These are phyloP conservation scores for Steinernema khuongi DNA, from an alignment of 1,140 invertebrate species.

Conservation along the genomic window DNA sequence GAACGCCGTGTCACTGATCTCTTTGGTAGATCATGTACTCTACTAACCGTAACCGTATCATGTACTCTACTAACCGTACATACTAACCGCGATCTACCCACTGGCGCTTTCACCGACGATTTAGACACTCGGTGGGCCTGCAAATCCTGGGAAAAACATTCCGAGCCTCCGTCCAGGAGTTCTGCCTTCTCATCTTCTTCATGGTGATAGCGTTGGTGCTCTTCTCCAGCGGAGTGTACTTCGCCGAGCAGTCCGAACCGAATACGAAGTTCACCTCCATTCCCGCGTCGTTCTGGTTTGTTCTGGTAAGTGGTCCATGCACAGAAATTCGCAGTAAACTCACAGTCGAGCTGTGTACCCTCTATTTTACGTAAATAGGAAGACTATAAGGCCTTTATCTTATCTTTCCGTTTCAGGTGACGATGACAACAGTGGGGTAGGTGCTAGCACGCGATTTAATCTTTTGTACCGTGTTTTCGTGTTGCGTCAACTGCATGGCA, in stretches of 20 bases:
- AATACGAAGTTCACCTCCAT: slow-evolving; percentile 95
- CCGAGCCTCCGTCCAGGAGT: slow-evolving; percentile 98
- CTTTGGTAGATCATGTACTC: no score
- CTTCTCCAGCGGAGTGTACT: slow-evolving; percentile 95
- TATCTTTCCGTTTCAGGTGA: slow-evolving; percentile 37
- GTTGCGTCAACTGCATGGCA: background rate
- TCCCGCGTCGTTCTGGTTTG: slow-evolving; percentile 94
- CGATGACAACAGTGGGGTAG: slow-evolving; percentile 54
- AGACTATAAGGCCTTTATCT: background rate
- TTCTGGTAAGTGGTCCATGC: slow-evolving; percentile 71
- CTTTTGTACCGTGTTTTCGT: background rate
- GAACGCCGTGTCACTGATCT: no score
- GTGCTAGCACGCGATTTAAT: background rate
- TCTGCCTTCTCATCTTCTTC: slow-evolving; percentile 82
- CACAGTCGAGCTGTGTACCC: slow-evolving; percentile 24
- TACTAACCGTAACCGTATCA: no score
- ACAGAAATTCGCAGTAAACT: background rate
- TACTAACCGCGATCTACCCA: no score
- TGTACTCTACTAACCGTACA: no score
- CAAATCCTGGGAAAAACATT: slow-evolving; percentile 96
- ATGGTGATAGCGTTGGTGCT: slow-evolving; percentile 83
- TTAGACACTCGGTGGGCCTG: slow-evolving; percentile 87
- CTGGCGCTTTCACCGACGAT: slow-evolving; percentile 31
- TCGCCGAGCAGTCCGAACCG: slow-evolving; percentile 91
- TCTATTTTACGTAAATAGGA: background rate